These are phyloP conservation scores for Aphelenchoides fujianensis DNA, from an alignment of 1,140 invertebrate species.

Conservation along the genomic window DNA sequence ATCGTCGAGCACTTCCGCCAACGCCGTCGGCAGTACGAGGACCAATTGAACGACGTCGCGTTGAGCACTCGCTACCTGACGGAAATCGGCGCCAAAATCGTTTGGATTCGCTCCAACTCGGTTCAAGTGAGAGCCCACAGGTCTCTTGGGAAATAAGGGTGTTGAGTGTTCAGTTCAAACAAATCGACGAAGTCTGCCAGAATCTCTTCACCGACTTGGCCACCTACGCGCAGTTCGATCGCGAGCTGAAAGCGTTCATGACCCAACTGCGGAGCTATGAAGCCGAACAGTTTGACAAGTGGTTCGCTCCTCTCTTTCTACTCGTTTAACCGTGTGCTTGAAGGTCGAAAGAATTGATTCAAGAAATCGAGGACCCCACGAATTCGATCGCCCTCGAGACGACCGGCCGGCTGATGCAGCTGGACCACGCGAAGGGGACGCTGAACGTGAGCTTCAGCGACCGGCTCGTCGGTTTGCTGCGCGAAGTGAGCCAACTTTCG, in stretches of 20 bases:
- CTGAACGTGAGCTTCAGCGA: slow-evolving; percentile 84
- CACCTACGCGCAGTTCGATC: slow-evolving; percentile 29
- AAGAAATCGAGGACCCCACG: slow-evolving; percentile 38
- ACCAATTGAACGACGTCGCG: slow-evolving; percentile 17
- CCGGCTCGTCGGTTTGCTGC: slow-evolving; percentile 73
- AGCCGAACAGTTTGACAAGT: slow-evolving; percentile 70
- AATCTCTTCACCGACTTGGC: slow-evolving; percentile 44
- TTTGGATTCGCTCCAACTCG: slow-evolving; percentile 44
- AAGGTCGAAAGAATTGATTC: slow-evolving; percentile 40
- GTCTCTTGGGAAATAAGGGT: too few species aligned
- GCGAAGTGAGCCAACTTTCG: slow-evolving; percentile 78
- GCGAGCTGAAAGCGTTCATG: slow-evolving; percentile 64
- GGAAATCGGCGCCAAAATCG: slow-evolving; percentile 57
- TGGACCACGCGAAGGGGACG: slow-evolving; percentile 72
- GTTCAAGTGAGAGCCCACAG: slow-evolving; percentile 33
- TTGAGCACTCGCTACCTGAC: slow-evolving; percentile 37
- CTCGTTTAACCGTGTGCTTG: too few species aligned
- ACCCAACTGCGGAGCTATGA: slow-evolving; percentile 70
- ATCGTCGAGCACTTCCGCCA: slow-evolving; percentile 30
- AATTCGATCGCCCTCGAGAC: slow-evolving; percentile 69
- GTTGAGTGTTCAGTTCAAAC: slow-evolving; percentile 13
- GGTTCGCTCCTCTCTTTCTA: too few species aligned
- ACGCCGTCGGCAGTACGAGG: slow-evolving; percentile 25
- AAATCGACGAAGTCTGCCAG: slow-evolving; percentile 19
- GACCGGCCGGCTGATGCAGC: slow-evolving; percentile 74